A percentile compares a stretch with the other conserved stretches of the same genome.
Conservation (phyloP, 2,797 vertebrate genomes). For the Neopelma chrysocephalum region DNA sequence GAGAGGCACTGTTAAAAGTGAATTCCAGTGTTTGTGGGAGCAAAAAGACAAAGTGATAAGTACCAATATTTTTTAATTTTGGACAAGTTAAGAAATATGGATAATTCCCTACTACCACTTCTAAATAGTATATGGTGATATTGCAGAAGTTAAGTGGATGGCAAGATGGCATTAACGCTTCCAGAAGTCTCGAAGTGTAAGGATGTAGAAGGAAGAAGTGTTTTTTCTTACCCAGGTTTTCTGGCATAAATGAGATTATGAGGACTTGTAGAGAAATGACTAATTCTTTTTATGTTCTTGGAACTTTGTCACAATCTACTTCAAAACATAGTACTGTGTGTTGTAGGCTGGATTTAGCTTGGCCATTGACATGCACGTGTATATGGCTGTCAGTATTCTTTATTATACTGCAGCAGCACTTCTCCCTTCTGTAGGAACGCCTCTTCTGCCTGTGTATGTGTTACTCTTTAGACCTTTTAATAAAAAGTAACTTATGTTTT, state of each 20-base stretch:
- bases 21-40: background rate
- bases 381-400: background rate
- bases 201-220: background rate
- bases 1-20: background rate
- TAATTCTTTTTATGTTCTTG: background rate
- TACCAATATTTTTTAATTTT: background rate
- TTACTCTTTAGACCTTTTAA: background rate
- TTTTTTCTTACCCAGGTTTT: background rate
- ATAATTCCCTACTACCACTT: background rate
- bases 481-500: background rate
- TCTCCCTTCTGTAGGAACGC: background rate
- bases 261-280: background rate
- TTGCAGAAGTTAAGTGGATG: background rate
- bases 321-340: background rate
- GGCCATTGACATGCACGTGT: accelerated
- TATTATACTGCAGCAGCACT: background rate
- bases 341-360: background rate
- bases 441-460: background rate
- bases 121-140: background rate
- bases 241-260: background rate
- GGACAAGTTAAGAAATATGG: background rate
- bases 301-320: background rate
- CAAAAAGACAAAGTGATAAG: background rate
- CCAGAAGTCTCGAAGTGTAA: background rate
- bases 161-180: background rate